A percentile compares a stretch with the other conserved stretches of the same genome.
phyloP scores from a whole-genome alignment of 2,113 vertebrate genomes.

The Nesoenas mayeri region DNA sequence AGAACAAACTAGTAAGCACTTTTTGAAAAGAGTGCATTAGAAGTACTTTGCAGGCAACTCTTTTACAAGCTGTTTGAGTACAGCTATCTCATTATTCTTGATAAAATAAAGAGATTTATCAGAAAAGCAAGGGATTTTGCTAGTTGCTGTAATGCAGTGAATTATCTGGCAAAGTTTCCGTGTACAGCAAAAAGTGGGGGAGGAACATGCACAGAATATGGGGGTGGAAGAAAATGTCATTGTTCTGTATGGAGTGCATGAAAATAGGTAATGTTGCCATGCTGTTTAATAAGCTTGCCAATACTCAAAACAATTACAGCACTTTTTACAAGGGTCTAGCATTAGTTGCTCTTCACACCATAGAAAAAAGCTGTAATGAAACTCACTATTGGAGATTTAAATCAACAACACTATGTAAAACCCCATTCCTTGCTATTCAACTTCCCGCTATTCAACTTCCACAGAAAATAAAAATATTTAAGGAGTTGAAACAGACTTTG shows the following conservation, averaged over 20 bases:
- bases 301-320: neutral
- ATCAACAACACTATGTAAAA: neutral
- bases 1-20: neutral
- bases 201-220: too few species aligned
- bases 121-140: neutral
- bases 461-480: conserved; percentile 41
- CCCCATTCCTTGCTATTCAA: conserved; percentile 10
- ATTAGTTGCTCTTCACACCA: neutral
- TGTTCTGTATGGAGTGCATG: neutral
- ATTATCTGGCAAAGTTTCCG: neutral
- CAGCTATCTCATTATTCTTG: neutral
- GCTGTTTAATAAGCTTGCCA: neutral
- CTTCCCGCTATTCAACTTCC: conserved; percentile 21
- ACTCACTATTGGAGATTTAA: neutral
- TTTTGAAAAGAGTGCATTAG: neutral
- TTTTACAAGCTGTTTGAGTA: neutral
- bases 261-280: neutral
- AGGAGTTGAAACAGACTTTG: conserved; percentile 4
- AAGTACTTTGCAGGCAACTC: neutral
- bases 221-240: neutral
- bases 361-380: neutral
- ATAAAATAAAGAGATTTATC: neutral
- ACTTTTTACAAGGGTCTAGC: neutral
- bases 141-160: neutral
- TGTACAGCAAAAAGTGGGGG: neutral